Base-by-base conservation (phyloP, 1,140 invertebrate genomes). In the Cherax destructor region DNA sequence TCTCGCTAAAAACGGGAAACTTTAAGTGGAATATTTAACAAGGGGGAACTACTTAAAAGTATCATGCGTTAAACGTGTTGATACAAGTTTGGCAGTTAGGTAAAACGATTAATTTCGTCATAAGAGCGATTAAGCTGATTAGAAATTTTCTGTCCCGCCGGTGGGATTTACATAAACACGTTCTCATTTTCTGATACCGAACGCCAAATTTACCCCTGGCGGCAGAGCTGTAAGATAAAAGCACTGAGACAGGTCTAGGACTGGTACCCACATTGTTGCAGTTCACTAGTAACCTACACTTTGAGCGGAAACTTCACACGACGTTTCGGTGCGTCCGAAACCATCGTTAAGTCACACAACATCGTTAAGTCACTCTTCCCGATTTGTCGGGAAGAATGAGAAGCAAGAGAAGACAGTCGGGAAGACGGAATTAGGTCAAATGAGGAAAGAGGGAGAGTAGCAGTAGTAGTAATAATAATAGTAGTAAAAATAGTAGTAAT, bases 91-190 rank as follows among this genome's bases (percentile, higher is more conserved):
- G 52, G 52, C 80, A 83, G 81, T 83, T 69, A 69, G 41, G 59
- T 47, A 83, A n/a, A 74, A 24, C n/a, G 69, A 74, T 74, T 74
- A 74, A 47, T 83, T 47, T 83, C 81, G 69, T 69, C 81, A 69
- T 52, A 83, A 83, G 69, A 69, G 81, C 61, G 81, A 83, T 83
- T 69, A 83, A 65, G 59, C 81, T 83, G 81, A 83, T 83, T 69
- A 83, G 81, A 65, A 69, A 83, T 83, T 83, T 83, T 83, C 81
- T 69, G 59, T 83, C 81, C 59, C 47, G 59, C 18, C 81, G 61
- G 69, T 49, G 24, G 81, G 81, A 83, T 83, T 83, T 83, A 83
- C 81, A 83, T 83, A 83, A 83, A 83, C 61, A 83, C 30, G 81
- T 69, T 69, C 59, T 83, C 81, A 83, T 61, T 65, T 69, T 47